A percentile compares a stretch with the other conserved stretches of the same genome.
These are phyloP conservation scores for Mola mola DNA, from an alignment of 2,113 vertebrate species.

Conservation along the genomic window DNA sequence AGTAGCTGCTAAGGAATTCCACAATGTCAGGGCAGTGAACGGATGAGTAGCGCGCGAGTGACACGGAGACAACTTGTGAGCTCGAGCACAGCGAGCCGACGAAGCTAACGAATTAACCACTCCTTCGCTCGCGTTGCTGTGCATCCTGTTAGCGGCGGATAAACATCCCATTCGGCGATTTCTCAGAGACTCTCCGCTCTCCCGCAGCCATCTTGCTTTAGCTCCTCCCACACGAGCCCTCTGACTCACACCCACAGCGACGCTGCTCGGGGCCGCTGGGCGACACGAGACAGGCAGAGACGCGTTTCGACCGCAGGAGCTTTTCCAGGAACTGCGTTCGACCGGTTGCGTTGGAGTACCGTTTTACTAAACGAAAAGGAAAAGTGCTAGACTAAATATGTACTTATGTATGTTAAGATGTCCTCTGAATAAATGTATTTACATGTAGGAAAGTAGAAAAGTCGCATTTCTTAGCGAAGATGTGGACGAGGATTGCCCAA, in stretches of 20 bases:
- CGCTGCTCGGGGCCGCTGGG: slow-evolving; percentile 19
- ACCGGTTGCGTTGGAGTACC: no score
- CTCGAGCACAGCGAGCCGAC: background rate
- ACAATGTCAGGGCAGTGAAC: slow-evolving; percentile 66
- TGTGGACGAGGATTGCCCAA: no score
- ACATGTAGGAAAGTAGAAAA: no score
- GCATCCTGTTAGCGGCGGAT: slow-evolving; percentile 60
- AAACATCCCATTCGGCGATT: slow-evolving; percentile 66
- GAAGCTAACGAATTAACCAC: slow-evolving; percentile 18
- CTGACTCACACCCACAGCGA: slow-evolving; percentile 69
- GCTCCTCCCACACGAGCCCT: slow-evolving; percentile 67
- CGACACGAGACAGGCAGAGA: no score
- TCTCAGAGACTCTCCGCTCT: slow-evolving; percentile 58
- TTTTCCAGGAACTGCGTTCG: no score
- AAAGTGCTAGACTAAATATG: no score
- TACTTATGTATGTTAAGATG: no score
- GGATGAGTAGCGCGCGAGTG: background rate
- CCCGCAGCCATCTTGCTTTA: slow-evolving; percentile 81
- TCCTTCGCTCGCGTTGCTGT: slow-evolving; percentile 33
- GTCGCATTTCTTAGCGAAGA: no score
- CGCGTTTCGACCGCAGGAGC: no score
- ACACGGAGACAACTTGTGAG: background rate
- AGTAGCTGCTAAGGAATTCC: slow-evolving; percentile 62
- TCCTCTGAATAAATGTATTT: no score
- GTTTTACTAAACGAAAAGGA: no score